Evolutionary conservation across 2,888 invertebrate species (phyloP).

Genomic region (Pollenia amentaria): DNA sequence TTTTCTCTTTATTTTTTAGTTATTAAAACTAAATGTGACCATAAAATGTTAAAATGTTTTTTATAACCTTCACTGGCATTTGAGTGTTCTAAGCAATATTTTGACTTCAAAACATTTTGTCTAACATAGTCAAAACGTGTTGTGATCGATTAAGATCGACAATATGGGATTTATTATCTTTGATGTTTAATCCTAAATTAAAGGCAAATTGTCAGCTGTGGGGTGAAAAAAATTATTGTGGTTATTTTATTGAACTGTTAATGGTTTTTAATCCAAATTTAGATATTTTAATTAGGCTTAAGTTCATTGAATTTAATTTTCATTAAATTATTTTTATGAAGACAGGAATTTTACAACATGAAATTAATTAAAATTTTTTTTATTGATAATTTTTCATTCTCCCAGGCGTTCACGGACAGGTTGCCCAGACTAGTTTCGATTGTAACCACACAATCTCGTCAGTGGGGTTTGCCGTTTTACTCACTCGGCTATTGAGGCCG

Average conservation of each 20-base stretch:
- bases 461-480: too few relatives aligned
- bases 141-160: constrained; percentile 27
- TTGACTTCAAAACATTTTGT: not conserved
- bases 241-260: too few relatives aligned
- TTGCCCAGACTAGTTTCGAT: too few relatives aligned
- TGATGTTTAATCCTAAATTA: constrained; percentile 11
- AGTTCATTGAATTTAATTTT: too few relatives aligned
- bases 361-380: not conserved
- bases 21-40: not conserved
- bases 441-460: too few relatives aligned
- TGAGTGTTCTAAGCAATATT: not conserved
- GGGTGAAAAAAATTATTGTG: not conserved
- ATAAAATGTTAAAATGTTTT: constrained; percentile 21
- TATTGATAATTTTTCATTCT: too few relatives aligned
- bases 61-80: constrained; percentile 39
- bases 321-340: too few relatives aligned
- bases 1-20: not conserved
- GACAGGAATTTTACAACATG: too few relatives aligned
- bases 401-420: too few relatives aligned
- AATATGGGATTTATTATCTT: constrained; percentile 14
- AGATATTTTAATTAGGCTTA: too few relatives aligned
- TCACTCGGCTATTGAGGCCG: too few relatives aligned
- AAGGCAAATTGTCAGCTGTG: not conserved
- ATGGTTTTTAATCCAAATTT: too few relatives aligned
- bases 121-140: constrained; percentile 26